Percentiles rank a stretch among this genome's conserved stretches.
Conservation (phyloP, 2,797 vertebrate species). For the Trachops cirrhosus region DNA sequence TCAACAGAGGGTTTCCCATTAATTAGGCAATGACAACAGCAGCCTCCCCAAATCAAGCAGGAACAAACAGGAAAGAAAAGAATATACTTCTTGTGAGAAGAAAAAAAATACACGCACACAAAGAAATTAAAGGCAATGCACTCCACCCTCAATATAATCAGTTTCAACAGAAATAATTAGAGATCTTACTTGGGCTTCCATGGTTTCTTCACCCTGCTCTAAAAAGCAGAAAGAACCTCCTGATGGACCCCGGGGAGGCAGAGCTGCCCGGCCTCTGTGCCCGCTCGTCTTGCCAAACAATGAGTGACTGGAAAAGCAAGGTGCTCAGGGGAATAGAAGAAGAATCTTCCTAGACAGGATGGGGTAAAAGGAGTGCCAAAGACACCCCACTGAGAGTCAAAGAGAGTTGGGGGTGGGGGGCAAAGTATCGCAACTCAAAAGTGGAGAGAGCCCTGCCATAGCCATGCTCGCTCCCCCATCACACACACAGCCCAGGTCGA, state of each 20-base stretch:
- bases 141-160: slow-evolving; percentile 74
- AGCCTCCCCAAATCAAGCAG: slow-evolving; percentile 81
- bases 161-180: slow-evolving; percentile 69
- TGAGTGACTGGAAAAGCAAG: background rate
- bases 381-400: background rate
- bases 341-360: background rate
- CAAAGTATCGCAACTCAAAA: background rate
- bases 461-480: background rate
- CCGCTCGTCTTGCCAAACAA: background rate
- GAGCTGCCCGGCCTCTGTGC: background rate
- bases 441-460: background rate
- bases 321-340: background rate
- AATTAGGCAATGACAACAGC: slow-evolving; percentile 82
- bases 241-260: background rate
- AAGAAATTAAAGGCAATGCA: slow-evolving; percentile 69
- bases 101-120: background rate
- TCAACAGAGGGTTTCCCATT: slow-evolving; percentile 75
- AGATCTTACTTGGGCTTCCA: slow-evolving; percentile 2
- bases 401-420: too few species aligned
- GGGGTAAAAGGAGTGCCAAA: background rate
- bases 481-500: background rate
- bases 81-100: slow-evolving; percentile 46
- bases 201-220: background rate
- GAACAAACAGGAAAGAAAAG: slow-evolving; percentile 77
- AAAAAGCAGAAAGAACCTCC: background rate